A percentile compares a stretch with the other conserved stretches of the same genome.
Evolutionary conservation across 2,888 invertebrate genomes (phyloP).

Genomic region (Agriopis aurantiaria): DNA sequence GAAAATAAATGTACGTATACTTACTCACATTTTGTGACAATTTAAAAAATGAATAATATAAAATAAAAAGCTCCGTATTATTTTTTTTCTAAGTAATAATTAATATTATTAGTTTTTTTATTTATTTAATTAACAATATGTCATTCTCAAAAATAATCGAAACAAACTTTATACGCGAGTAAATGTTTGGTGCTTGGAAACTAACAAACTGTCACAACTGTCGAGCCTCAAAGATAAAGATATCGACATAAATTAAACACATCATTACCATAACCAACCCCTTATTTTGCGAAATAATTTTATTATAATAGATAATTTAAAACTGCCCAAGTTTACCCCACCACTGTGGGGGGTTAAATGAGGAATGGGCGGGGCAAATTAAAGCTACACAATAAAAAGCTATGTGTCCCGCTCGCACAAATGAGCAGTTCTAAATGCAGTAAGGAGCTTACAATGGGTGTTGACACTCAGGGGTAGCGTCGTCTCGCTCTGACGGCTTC

Average conservation of each 20-base stretch:
- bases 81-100: background rate
- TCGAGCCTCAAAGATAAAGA: conserved; percentile 60
- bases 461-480: conserved; percentile 64
- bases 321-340: conserved; percentile 83
- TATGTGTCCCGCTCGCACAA: conserved; percentile 77
- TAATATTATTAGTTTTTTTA: background rate
- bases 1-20: too few relatives aligned
- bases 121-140: background rate
- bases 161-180: conserved; percentile 11
- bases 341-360: conserved; percentile 74
- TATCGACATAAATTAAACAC: conserved; percentile 76
- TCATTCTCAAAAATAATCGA: background rate
- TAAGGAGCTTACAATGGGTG: conserved; percentile 83
- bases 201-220: conserved; percentile 48
- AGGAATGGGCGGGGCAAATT: conserved; percentile 78
- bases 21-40: too few relatives aligned
- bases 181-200: conserved; percentile 25
- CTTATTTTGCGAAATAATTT: conserved; percentile 85
- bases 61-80: background rate
- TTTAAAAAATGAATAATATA: too few relatives aligned
- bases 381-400: conserved; percentile 71
- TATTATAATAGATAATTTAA: conserved; percentile 86
- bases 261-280: conserved; percentile 85
- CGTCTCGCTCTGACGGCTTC: conserved; percentile 67
- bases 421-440: conserved; percentile 81